Evolutionary conservation across 64 coral and sea anemone species (phyloP), one percentile per base, ranked within the genome.

Genomic region (Exaiptasia diaphana): DNA sequence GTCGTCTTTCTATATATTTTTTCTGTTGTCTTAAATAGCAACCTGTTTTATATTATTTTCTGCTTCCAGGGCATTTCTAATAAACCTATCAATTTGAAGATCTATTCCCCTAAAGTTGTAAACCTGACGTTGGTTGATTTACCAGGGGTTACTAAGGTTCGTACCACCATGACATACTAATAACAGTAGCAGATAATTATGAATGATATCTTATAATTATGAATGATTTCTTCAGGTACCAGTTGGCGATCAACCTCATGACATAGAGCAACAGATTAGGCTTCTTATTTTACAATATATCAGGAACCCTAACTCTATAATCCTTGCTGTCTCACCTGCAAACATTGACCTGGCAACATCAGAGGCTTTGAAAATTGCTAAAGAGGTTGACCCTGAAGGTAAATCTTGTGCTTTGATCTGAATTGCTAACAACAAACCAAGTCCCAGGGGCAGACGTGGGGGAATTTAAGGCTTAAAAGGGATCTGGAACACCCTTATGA

Each of bases 71-170:
- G 94, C 18, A 99, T 99, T 63, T 99, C 94, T 39, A 99, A 72
- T 99, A 89, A 99, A 53, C 89, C 94, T 58, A 99, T 99, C n/a
- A 92, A 83, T 62, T 39, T 99, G 7, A 91, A 91, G 62, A 99
- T 99, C 36, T 99, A 73, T 40, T 99, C 94, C 41, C 94, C 94
- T 3, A 99, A 88, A 83, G 94, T 99, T 38, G 68, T 99, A 12
- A 99, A 92, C 75, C 46, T 99, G 35, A 99, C 94, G n/a, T 29
- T 99, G 58, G 94, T 99, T 84, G 94, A 99, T 99, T 79, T 99
- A 54, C 94, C 94, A 76, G 94, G 94, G 27, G 85, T 99, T 14
- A 99, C 94, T 27, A 99, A 99, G 89, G 94, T 99, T 20, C 81
- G 83, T 58, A n/a, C 8, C 38, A 7, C 43, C 6, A 7, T 46